Conservation (phyloP, 2,797 vertebrate genomes). For the Myotis daubentonii region DNA sequence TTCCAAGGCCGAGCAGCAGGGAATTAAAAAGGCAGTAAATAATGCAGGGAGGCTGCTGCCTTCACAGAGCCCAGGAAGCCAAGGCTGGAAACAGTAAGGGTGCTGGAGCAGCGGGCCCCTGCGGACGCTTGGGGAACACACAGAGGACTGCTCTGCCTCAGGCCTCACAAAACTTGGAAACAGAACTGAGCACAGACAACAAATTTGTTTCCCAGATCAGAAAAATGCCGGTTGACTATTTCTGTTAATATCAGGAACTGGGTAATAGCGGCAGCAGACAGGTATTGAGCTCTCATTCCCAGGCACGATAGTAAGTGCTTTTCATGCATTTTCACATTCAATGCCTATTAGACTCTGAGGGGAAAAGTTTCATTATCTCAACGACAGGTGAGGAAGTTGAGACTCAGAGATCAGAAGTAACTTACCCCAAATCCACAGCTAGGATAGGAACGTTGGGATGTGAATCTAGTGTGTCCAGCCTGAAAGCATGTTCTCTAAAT, state of each 20-base stretch:
- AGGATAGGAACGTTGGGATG: not conserved
- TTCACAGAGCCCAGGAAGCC: not conserved
- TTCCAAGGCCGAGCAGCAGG: slow-evolving; percentile 39
- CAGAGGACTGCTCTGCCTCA: not conserved
- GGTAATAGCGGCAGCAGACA: not conserved
- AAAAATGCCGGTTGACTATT: not conserved
- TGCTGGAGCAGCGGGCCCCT: not conserved
- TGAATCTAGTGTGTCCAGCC: not conserved
- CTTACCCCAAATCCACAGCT: not conserved
- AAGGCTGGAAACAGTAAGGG: not conserved
- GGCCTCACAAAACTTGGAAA: slow-evolving; percentile 1
- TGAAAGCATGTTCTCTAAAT: not conserved
- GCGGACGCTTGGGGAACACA: not conserved
- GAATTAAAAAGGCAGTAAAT: not conserved
- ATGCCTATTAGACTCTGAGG: not conserved
- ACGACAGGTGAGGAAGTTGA: not conserved
- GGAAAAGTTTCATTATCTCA: not conserved
- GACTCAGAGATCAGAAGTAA: not conserved
- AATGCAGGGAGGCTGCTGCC: not conserved
- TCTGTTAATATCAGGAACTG: not conserved
- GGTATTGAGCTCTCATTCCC: not conserved
- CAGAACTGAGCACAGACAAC: not conserved
- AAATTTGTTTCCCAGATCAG: slow-evolving; percentile 18
- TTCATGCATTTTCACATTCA: not conserved
- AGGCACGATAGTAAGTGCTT: not conserved